Evolutionary conservation across 2,797 vertebrate species (phyloP).

Genomic region (Thamnophis elegans): DNA sequence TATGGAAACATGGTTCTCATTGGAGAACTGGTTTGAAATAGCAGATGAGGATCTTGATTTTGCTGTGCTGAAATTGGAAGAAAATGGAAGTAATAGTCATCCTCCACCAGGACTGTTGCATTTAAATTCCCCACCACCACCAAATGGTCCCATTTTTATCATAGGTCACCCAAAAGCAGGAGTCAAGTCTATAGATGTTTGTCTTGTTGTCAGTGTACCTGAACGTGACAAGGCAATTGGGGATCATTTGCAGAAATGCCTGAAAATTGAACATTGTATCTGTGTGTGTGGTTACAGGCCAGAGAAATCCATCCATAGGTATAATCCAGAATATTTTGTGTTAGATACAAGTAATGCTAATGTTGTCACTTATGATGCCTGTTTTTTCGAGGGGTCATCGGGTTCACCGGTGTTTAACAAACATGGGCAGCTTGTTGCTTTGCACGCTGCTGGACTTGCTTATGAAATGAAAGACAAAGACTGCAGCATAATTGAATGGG

Average conservation of each 20-base stretch:
- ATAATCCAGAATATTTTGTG: no score
- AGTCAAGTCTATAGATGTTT: conserved; percentile 56
- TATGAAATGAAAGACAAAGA: accelerated
- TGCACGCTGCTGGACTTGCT: conserved; percentile 51
- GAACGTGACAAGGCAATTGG: accelerated
- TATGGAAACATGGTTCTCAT: accelerated
- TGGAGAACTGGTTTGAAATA: conserved; percentile 47
- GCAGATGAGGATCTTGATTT: conserved; percentile 47
- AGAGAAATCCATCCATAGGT: conserved; percentile 1
- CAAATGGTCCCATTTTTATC: conserved; percentile 50
- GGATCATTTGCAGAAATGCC: accelerated
- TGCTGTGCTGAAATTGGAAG: conserved; percentile 52
- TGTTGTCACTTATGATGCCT: conserved; percentile 55
- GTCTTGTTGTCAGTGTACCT: conserved; percentile 42
- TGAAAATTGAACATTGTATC: no score
- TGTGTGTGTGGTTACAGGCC: accelerated
- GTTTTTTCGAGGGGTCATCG: conserved; percentile 63
- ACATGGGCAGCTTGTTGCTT: conserved; percentile 47
- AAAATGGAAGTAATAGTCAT: not conserved
- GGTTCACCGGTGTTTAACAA: conserved; percentile 62
- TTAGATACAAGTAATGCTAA: no score
- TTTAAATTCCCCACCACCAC: not conserved
- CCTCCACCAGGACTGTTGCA: conserved; percentile 40
- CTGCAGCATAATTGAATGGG: conserved; percentile 41
- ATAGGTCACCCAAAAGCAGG: conserved; percentile 63